Base-by-base conservation (phyloP, 37 sponge, comb jelly and placozoan genomes). In the Mnemiopsis leidyi region DNA sequence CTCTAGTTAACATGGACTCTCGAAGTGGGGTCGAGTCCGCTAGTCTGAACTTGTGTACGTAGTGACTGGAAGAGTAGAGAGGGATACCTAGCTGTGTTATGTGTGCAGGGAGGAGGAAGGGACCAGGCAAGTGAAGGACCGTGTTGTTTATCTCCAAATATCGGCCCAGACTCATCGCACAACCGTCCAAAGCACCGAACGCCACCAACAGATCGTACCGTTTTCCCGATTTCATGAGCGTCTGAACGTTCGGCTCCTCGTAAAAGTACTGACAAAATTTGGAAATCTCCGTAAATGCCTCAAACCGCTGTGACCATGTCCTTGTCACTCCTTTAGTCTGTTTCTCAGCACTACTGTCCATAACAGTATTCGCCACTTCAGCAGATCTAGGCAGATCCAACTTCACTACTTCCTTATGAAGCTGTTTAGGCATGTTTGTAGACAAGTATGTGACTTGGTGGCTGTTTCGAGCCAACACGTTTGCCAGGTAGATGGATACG, bases 401-500 rank as follows among this genome's bases (percentile, higher is more conserved):
- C 61, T 40, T 40, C 3, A 39, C 26, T 13, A 85, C 90, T 5
- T 18, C 61, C 25, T n/a, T 0, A 25, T 33, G 7, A 3, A 85
- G 90, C 7, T 21, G 9, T 5, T 9, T 26, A 18, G 48, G 90
- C 13, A 85, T 40, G 61, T 85, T 85, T 1, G 90, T 85, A 28
- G 61, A 40, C 5, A 85, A 5, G 61, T 85, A 85, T 13, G 90
- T 85, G 36, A 85, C 90, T 7, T 85, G 40, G 25, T 85, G 90
- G n/a, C 90, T 61, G 30, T 85, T 38, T 1, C 0, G 0, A 26
- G 90, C 32, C 38, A 85, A 61, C 26, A 85, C 48, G 90, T 85
- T 85, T 23, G 90, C 90, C 26, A 85, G 90, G 61, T 85, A 85
- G 24, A 85, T 29, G 24, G 90, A 85, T 0, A 85, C 90, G 35